A percentile compares a stretch with the other conserved stretches of the same genome.
Conservation (phyloP, 2,797 vertebrate species). For the Gambelia wislizenii region DNA sequence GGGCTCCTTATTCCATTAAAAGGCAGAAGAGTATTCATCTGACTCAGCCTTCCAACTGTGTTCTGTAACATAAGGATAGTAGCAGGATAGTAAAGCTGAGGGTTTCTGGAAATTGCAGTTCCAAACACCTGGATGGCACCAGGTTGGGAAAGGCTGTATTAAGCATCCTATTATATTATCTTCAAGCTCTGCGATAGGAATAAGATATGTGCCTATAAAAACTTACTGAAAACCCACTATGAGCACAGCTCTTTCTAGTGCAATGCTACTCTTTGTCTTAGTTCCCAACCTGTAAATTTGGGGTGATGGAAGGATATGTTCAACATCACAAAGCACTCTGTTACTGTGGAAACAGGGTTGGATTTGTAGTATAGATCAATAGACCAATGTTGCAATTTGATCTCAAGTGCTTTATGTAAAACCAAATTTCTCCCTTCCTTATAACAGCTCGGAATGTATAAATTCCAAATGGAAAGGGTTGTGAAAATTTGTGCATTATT, state of each 20-base stretch:
- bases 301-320: not conserved
- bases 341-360: conserved; percentile 34
- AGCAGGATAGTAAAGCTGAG: no score
- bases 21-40: not conserved
- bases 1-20: not conserved
- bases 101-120: not conserved
- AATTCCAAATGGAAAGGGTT: conserved; percentile 20
- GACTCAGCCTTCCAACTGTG: not conserved
- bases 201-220: not conserved
- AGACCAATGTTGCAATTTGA: not conserved
- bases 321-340: conserved; percentile 27
- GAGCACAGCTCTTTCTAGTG: not conserved
- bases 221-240: not conserved
- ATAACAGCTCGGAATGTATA: conserved; percentile 39
- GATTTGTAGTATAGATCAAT: conserved; percentile 16
- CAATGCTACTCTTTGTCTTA: not conserved
- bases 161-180: not conserved
- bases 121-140: not conserved
- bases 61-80: no score
- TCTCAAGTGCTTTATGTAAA: not conserved
- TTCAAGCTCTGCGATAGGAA: not conserved
- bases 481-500: not conserved
- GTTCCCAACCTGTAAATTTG: conserved; percentile 17
- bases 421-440: conserved; percentile 35
- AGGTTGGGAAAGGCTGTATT: not conserved